Evolutionary conservation across 2,113 vertebrate species (phyloP).

Genomic region (Nipponia nippon): DNA sequence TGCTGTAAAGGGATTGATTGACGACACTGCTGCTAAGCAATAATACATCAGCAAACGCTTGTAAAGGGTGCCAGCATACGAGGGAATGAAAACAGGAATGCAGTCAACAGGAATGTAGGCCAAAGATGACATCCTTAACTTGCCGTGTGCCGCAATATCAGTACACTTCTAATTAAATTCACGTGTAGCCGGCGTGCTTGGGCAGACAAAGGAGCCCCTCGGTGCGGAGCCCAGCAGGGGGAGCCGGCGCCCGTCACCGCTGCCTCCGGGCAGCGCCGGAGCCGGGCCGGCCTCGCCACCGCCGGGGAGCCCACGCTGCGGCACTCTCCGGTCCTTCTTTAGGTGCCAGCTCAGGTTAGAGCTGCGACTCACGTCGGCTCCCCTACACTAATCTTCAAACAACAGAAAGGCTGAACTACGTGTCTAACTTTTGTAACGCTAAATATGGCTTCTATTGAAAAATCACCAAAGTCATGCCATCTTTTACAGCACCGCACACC

Average conservation of each 20-base stretch:
- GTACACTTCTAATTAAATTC: not conserved
- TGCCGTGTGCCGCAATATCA: not conserved
- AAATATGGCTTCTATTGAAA: not conserved
- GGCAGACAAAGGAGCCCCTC: not conserved
- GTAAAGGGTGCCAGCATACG: fast-evolving
- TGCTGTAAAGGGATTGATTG: not conserved
- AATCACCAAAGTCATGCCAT: not conserved
- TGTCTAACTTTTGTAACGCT: not conserved
- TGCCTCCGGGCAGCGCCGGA: not conserved
- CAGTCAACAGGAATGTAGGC: not conserved
- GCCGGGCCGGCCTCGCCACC: not conserved
- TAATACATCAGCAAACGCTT: not conserved
- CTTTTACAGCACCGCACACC: not conserved
- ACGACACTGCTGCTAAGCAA: not conserved
- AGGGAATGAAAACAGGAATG: not conserved
- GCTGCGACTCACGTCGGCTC: fast-evolving
- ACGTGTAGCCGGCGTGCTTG: fast-evolving
- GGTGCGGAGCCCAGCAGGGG: not conserved
- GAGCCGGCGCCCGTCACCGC: not conserved
- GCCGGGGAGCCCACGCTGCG: no score
- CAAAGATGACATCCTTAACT: not conserved
- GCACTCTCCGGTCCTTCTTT: not conserved
- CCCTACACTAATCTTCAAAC: not conserved
- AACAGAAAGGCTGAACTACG: not conserved
- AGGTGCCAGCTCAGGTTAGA: not conserved